Base-by-base conservation (phyloP, 2,113 vertebrate species). In the Columba janthina region DNA sequence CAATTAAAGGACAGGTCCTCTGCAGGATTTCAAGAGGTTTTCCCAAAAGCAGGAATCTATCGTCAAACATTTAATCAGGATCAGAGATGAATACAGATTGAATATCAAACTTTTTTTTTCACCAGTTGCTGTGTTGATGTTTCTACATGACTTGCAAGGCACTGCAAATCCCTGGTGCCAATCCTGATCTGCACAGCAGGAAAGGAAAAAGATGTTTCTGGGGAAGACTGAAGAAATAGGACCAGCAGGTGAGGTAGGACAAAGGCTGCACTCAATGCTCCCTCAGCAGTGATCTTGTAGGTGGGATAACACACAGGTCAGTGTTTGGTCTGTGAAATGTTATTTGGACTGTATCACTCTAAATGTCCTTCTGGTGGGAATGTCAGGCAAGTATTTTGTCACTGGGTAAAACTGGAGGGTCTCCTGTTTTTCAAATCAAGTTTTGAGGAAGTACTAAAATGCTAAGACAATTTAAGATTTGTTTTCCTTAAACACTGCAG, bases 201-300 rank as follows among this genome's bases (percentile, higher is more conserved):
- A 83, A 62, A 83, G 34, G 8, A 42, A 19, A 80, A 79, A 14
- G 14, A 15, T 14, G 21, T n/a, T 74, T 67, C 38, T 54, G 58
- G 69, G 38, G 56, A 58, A 36, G 64, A 3, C 54, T 61, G 69
- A 66, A 71, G 38, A 36, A 48, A 57, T 2, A 65, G 26, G 22
- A 51, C 36, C 28, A 60, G 46, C 4, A 36, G 50, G 29, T 42
- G n/a, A 65, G n/a, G n/a, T 20, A 54, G n/a, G 34, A 20, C 6
- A 54, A 51, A 42, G 28, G 16, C 61, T 74, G 42, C 1, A 0
- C 31, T 79, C 1, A 0, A 25, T 1, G 1, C 11, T 88, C 12
- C 31, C 7, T 10, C n/a, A 32, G 22, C 29, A 71, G 10, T 32
- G 15, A 16, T 51, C 10, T 76, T 38, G 13, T 12, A 24, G 26